These are phyloP conservation scores for Teleopsis dalmanni DNA, from an alignment of 1,140 invertebrate species.

Conservation along the genomic window DNA sequence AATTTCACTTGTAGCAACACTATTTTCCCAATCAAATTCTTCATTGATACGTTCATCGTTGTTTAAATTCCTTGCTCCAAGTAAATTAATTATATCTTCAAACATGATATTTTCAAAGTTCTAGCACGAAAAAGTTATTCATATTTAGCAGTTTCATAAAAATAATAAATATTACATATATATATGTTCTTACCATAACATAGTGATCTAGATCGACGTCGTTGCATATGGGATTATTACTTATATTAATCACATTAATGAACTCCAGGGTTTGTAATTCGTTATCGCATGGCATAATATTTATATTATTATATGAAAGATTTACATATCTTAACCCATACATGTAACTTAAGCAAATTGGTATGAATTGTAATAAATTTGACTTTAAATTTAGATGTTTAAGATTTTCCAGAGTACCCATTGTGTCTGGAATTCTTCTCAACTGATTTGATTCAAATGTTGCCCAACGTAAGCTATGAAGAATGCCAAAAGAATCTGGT, in stretches of 20 bases:
- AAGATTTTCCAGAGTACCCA: slow-evolving; percentile 47
- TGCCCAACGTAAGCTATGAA: slow-evolving; percentile 52
- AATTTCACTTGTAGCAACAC: slow-evolving; percentile 53
- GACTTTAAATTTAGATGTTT: slow-evolving; percentile 53
- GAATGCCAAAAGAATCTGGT: slow-evolving; percentile 48
- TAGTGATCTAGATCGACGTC: slow-evolving; percentile 1
- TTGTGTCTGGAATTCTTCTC: slow-evolving; percentile 44
- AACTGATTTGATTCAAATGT: slow-evolving; percentile 53
- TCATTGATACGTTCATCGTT: no score
- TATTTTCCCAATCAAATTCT: slow-evolving; percentile 56
- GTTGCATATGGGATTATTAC: slow-evolving; percentile 47
- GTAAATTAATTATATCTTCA: no score
- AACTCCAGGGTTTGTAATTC: slow-evolving; percentile 38
- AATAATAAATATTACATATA: no score
- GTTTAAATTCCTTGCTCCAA: no score
- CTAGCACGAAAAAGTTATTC: no score
- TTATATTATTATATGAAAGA: slow-evolving; percentile 49
- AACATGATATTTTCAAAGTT: no score
- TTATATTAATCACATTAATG: slow-evolving; percentile 48
- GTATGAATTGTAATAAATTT: slow-evolving; percentile 50
- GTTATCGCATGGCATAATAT: slow-evolving; percentile 21
- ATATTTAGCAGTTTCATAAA: no score
- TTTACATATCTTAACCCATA: slow-evolving; percentile 49
- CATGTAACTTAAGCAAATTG: slow-evolving; percentile 45
- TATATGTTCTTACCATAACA: slow-evolving; percentile 9